Evolutionary conservation across 2,888 invertebrate species (phyloP).

Genomic region (Erpobdella octoculata): DNA sequence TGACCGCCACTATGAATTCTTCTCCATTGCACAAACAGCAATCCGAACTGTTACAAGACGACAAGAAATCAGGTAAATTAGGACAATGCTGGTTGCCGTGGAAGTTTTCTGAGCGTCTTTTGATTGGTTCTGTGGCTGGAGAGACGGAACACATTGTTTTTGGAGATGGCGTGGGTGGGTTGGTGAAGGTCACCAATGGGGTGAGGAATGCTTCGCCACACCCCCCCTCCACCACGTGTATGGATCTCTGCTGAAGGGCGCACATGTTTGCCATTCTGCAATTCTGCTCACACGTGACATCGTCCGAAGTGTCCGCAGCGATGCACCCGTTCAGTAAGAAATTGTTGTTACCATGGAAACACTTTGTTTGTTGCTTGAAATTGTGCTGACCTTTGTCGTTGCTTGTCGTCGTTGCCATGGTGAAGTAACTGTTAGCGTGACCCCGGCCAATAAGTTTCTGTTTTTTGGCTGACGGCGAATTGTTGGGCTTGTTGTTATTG

Average conservation of each 20-base stretch:
- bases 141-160: background rate
- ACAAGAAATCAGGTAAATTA: slow-evolving; percentile 2
- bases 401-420: slow-evolving; percentile 3
- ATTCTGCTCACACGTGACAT: too few relatives aligned
- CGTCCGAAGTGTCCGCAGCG: background rate
- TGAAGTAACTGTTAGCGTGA: slow-evolving; percentile 13
- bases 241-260: too few relatives aligned
- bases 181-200: background rate
- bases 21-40: background rate
- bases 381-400: background rate
- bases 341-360: background rate
- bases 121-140: slow-evolving; percentile 7
- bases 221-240: too few relatives aligned
- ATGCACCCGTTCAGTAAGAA: background rate
- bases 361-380: background rate
- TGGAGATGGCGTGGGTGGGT: background rate
- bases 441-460: background rate
- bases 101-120: slow-evolving; percentile 2
- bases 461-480: too few relatives aligned
- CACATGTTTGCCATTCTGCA: too few relatives aligned
- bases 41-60: slow-evolving; percentile 9
- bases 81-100: background rate
- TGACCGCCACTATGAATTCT: background rate
- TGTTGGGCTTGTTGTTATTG: too few relatives aligned
- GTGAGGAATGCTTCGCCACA: background rate